Conservation (phyloP, 2,888 invertebrate genomes). For the Megastigmus dorsalis region DNA sequence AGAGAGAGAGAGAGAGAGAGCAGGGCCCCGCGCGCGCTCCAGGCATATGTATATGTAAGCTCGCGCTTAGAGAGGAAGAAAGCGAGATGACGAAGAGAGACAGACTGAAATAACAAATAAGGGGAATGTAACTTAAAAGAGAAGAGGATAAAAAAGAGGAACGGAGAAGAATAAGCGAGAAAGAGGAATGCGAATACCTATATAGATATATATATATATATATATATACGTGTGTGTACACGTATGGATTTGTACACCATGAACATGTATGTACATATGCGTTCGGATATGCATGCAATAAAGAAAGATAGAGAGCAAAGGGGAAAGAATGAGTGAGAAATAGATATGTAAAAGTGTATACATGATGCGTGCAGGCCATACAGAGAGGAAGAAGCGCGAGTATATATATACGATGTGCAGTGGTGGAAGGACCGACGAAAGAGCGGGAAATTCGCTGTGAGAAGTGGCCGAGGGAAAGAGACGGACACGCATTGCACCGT, state of each 20-base stretch:
- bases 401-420: too few relatives aligned
- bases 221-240: background rate
- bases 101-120: constrained; percentile 51
- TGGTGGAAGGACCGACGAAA: background rate
- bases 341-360: background rate
- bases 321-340: background rate
- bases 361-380: background rate
- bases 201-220: background rate
- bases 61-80: constrained; percentile 52
- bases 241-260: too few relatives aligned
- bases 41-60: constrained; percentile 17
- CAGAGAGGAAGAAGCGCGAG: too few relatives aligned
- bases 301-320: too few relatives aligned
- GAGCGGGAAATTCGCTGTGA: constrained; percentile 35
- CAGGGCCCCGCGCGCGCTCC: background rate
- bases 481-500: constrained; percentile 26
- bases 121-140: constrained; percentile 43
- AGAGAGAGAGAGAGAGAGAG: background rate
- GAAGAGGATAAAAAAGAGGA: constrained; percentile 39
- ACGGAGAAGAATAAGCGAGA: constrained; percentile 16
- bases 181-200: constrained; percentile 24
- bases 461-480: constrained; percentile 8
- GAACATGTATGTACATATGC: too few relatives aligned
- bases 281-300: background rate
- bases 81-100: constrained; percentile 50